These are phyloP conservation scores for Araneus ventricosus DNA, from an alignment of 1,140 invertebrate species.

Conservation along the genomic window DNA sequence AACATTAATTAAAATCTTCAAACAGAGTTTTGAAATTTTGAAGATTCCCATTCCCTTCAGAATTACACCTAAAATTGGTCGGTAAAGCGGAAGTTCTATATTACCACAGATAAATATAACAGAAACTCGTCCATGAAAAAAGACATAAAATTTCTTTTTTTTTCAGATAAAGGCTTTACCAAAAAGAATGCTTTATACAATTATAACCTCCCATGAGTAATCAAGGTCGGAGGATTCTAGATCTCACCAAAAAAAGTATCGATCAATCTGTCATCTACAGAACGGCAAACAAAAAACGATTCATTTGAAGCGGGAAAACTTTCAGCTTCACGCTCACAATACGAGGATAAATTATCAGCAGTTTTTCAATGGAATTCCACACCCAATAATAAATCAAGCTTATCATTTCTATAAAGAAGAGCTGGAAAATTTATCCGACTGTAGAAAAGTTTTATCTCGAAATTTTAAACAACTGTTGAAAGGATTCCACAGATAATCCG, in stretches of 20 bases:
- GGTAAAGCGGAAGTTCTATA: too few relatives aligned
- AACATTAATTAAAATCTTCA: too few relatives aligned
- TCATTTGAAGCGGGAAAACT: background rate
- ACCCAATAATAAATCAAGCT: background rate
- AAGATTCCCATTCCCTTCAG: too few relatives aligned
- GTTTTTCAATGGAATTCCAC: background rate
- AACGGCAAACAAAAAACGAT: background rate
- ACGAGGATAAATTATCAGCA: background rate
- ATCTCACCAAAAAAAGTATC: background rate
- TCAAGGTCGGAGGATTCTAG: background rate
- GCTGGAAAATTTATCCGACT: background rate
- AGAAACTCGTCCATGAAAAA: too few relatives aligned
- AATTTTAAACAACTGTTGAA: background rate
- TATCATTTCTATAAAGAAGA: background rate
- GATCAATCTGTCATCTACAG: slow-evolving; percentile 7
- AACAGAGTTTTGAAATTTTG: too few relatives aligned
- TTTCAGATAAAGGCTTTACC: too few relatives aligned
- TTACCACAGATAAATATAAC: too few relatives aligned
- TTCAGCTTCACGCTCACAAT: background rate
- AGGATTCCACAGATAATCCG: background rate
- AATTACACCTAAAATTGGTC: too few relatives aligned
- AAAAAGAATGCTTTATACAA: background rate
- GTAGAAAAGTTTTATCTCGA: background rate
- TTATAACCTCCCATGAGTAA: background rate
- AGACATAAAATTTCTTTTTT: too few relatives aligned